phyloP scores from a whole-genome alignment of 92 coral and sea anemone genomes.

The Pocillopora meandrina region DNA sequence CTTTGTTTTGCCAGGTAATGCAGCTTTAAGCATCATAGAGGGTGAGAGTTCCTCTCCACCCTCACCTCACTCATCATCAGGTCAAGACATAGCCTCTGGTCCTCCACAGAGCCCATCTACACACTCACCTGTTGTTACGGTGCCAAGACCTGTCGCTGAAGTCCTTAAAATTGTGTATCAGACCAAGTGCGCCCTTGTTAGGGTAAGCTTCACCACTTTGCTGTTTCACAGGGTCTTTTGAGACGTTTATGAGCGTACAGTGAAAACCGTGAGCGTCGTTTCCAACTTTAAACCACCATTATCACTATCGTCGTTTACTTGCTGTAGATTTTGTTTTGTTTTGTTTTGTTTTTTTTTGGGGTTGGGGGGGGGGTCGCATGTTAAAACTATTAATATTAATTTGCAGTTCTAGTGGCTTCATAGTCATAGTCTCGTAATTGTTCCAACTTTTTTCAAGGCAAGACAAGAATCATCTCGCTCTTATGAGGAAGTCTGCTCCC shows the following conservation, averaged over 20 bases:
- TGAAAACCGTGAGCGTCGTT: too few species aligned
- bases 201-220: conserved; percentile 53
- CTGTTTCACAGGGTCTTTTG: background rate
- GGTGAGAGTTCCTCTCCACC: conserved; percentile 62
- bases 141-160: conserved; percentile 80
- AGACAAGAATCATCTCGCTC: conserved; percentile 98
- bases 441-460: conserved; percentile 53
- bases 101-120: conserved; percentile 54
- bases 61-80: conserved; percentile 61
- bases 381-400: too few species aligned
- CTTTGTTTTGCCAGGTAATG: conserved; percentile 63
- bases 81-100: conserved; percentile 51
- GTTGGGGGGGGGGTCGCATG: too few species aligned
- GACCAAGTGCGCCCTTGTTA: conserved; percentile 89
- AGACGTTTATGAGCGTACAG: background rate
- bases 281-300: too few species aligned
- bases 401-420: too few species aligned
- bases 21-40: conserved; percentile 80
- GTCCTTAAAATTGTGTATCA: conserved; percentile 92
- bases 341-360: too few species aligned
- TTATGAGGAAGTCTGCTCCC: conserved; percentile 95
- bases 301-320: too few species aligned
- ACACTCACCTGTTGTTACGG: conserved; percentile 46
- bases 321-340: too few species aligned
- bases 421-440: background rate